Percentiles rank a stretch among this genome's conserved stretches.
phyloP scores from a whole-genome alignment of 2,888 invertebrate species.

The Harpalus rufipes region DNA sequence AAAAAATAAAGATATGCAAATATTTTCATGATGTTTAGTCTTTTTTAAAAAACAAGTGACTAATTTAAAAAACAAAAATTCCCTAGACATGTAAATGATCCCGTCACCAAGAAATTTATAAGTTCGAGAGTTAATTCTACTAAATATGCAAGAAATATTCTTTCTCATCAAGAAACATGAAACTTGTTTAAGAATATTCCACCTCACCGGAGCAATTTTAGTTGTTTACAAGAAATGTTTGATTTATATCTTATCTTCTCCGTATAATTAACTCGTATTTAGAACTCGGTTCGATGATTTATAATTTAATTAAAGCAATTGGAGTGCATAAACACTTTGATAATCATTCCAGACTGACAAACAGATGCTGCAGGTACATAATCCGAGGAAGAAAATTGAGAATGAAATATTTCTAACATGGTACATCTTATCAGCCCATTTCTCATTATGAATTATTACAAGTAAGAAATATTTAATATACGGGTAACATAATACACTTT shows the following conservation, averaged over 20 bases:
- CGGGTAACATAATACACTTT: too few relatives aligned
- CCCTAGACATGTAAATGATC: constrained; percentile 27
- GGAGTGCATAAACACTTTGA: constrained; percentile 28
- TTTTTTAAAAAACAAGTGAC: background rate
- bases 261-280: constrained; percentile 48
- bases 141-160: constrained; percentile 36
- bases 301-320: constrained; percentile 49
- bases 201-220: constrained; percentile 11
- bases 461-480: background rate
- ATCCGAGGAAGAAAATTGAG: background rate
- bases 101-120: constrained; percentile 44
- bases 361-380: background rate
- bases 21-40: background rate
- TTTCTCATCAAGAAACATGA: constrained; percentile 45
- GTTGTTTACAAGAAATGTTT: constrained; percentile 39
- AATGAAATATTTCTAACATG: background rate
- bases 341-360: constrained; percentile 21
- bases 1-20: background rate
- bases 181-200: constrained; percentile 36
- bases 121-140: constrained; percentile 20
- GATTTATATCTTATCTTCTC: constrained; percentile 50
- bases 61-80: constrained; percentile 12
- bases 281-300: constrained; percentile 36
- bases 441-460: background rate
- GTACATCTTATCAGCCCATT: background rate